These are phyloP conservation scores for Phataginus tetradactyla DNA, from an alignment of 2,797 vertebrate species.

Conservation along the genomic window DNA sequence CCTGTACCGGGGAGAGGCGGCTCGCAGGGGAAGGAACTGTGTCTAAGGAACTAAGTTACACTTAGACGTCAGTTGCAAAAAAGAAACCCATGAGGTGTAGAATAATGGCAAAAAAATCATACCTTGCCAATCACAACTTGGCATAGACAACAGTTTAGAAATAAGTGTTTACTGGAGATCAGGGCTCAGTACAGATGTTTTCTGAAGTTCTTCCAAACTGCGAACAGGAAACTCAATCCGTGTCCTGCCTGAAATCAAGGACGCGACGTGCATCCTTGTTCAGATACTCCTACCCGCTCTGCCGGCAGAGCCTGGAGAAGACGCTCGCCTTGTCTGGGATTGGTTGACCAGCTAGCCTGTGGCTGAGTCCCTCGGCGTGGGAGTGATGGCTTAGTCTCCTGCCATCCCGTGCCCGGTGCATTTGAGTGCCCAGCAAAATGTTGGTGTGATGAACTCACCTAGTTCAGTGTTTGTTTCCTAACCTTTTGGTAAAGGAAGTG, in stretches of 20 bases:
- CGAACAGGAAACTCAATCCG: neutral
- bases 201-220: rapidly evolving
- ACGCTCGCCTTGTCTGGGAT: rapidly evolving
- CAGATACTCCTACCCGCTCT: neutral
- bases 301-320: neutral
- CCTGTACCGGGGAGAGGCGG: neutral
- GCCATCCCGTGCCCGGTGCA: too few relatives aligned
- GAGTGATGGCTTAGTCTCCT: too few relatives aligned
- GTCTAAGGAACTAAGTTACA: too few relatives aligned
- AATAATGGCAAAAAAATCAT: too few relatives aligned
- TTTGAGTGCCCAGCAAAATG: too few relatives aligned
- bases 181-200: too few relatives aligned
- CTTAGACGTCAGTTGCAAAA: neutral
- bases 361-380: neutral
- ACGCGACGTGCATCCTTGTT: rapidly evolving
- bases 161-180: neutral
- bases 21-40: too few relatives aligned
- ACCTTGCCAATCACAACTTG: neutral
- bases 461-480: neutral
- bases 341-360: rapidly evolving
- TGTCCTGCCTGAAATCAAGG: neutral
- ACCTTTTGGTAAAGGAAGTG: neutral
- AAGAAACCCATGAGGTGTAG: neutral
- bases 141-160: neutral
- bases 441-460: neutral